Conservation (phyloP, 2,113 vertebrate genomes). For the Nycticorax nycticorax region DNA sequence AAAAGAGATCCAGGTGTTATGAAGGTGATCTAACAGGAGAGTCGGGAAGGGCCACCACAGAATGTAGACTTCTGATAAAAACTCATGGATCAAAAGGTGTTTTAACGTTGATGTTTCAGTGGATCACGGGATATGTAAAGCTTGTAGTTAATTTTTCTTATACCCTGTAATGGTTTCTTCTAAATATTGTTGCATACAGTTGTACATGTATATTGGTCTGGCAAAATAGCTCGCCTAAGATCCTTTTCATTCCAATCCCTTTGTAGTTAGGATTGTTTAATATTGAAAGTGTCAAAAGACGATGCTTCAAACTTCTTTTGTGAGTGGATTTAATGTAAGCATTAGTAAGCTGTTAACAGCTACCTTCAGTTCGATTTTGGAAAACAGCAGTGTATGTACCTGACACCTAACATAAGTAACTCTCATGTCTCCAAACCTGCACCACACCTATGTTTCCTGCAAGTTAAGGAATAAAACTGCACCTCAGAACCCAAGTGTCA, state of each 20-base stretch:
- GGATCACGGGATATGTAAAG: not conserved
- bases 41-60: not conserved
- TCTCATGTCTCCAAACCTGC: not conserved
- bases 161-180: not conserved
- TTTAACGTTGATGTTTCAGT: not conserved
- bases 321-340: not conserved
- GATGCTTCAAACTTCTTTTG: not conserved
- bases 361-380: not conserved
- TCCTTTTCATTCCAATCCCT: not conserved
- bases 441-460: not conserved
- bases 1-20: not conserved
- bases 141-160: not conserved
- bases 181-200: not conserved
- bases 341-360: not conserved
- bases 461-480: not conserved
- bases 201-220: not conserved
- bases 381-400: fast-evolving
- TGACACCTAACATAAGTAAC: not conserved
- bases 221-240: not conserved
- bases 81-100: not conserved
- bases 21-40: not conserved
- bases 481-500: not conserved
- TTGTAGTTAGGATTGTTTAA: not conserved
- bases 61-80: not conserved
- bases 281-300: not conserved